Evolutionary conservation across 2,888 invertebrate species (phyloP), one percentile per base, ranked within the genome.

Genomic region (Epicampocera succincta): DNA sequence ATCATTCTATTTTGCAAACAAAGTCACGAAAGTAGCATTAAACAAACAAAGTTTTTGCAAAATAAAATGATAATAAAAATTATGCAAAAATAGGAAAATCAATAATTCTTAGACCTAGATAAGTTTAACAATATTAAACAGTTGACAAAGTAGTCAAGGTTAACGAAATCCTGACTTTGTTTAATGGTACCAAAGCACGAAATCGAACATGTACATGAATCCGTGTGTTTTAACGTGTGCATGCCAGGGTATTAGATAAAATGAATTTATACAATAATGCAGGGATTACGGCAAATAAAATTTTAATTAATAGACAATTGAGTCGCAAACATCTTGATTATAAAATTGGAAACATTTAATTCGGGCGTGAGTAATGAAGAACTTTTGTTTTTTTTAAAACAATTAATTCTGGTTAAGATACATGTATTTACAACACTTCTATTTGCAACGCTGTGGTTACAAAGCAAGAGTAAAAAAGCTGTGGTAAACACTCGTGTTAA

Each of bases 71-170:
- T 42, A 68, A 42, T 42, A 42, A 72, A 42, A 65, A 50, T 54
- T 66, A 50, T 29, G 21, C 19, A 66, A 56, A 68, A 56, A 40
- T 8, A 40, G 68, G 50, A 74, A 78, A 82, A 82, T 82, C 74
- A 48, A 82, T 82, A 82, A 42, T 54, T 82, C 60, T 69, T 75
- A 82, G 78, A 82, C 74, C 68, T 79, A 79, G 78, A 83, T 83
- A 83, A 83, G 42, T 65, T 74, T 80, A 72, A 83, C 79, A 76
- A 74, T 73, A 80, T 73, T 63, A 85, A 72, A 61, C 80, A 83
- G 84, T 85, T 86, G 86, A 86, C 85, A 85, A 86, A 80, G 60
- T 54, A 61, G 38, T 83, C 88, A 88, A 88, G 88, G 88, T 88
- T 87, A 87, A 84, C 82, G 77, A 84, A 87, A 87, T 87, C 87